Evolutionary conservation across 2,797 vertebrate species (phyloP), one percentile per base, ranked within the genome.

Genomic region (Dicrostonyx torquatus): DNA sequence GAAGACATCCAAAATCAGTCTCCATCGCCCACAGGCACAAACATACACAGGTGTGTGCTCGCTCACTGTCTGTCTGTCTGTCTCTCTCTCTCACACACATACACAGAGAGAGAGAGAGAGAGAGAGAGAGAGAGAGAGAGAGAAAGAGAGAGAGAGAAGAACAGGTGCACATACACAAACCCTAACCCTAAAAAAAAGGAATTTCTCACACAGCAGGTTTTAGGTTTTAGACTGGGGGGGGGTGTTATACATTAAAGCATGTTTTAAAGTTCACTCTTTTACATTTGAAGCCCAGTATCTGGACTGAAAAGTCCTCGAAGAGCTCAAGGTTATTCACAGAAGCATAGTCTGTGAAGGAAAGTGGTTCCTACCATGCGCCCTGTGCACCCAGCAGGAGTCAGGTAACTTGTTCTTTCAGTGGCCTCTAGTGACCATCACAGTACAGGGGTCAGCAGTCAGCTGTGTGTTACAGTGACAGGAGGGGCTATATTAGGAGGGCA

Each of bases 311-410:
- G 43, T 55, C 70, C 34, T 86, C 90, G 83, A 92, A 79, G 18
- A 93, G 17, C 50, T 29, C 37, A 94, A 89, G 55, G 43, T 78
- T 89, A 89, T 64, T 79, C 50, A 80, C 3, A 91, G 31, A 26
- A 76, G 20, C 89, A 93, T 29, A 94, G n/a, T 90, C 31, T 96
- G 22, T 93, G 50, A 96, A 92, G 94, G 55, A 85, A 88, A 82
- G 78, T 45, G 64, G 89, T 66, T 90, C 77, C 15, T 66, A n/a
- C 24, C 90, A 50, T 34, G 31, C 29, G 24, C 89, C 83, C 22
- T 17, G 22, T 6, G 58, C 29, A 48, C 89, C n/a, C 60, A 48
- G 29, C 55, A 55, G 18, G 55, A 55, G 18, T 58, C 18, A 58
- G 55, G 55, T 55, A 18, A 55, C 48, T 73, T 91, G 83, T 17